Evolutionary conservation across 2,797 vertebrate species (phyloP).

Genomic region (Parambassis ranga): DNA sequence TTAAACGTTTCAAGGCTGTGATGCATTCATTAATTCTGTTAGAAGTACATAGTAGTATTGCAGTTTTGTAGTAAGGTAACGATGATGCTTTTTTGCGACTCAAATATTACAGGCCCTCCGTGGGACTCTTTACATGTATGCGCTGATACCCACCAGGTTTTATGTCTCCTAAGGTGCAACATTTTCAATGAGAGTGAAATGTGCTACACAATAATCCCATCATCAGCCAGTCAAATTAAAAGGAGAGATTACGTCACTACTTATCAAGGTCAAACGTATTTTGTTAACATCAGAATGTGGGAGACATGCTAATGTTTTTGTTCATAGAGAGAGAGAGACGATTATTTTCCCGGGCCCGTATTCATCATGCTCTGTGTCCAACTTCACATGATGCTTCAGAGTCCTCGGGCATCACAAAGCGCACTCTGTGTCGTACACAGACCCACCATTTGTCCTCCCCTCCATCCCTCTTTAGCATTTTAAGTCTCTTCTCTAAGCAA

Average conservation of each 20-base stretch:
- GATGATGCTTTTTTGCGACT: constrained; percentile 12
- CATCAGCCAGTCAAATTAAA: not conserved
- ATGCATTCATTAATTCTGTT: too few species aligned
- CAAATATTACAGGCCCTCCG: not conserved
- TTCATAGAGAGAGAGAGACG: constrained; percentile 28
- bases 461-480: constrained; percentile 71
- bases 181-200: not conserved
- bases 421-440: constrained; percentile 71
- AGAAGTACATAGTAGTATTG: too few species aligned
- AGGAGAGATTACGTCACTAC: not conserved
- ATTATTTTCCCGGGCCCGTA: constrained; percentile 28
- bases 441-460: constrained; percentile 71
- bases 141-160: not conserved
- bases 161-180: not conserved
- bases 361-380: constrained; percentile 54
- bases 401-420: constrained; percentile 68
- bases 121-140: not conserved
- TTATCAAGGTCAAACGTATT: constrained; percentile 22
- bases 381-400: constrained; percentile 66
- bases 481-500: constrained; percentile 58
- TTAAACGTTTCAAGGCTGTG: too few species aligned
- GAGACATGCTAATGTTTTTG: constrained; percentile 66
- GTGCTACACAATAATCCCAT: not conserved
- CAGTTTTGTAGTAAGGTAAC: too few species aligned
- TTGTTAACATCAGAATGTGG: constrained; percentile 12